These are phyloP conservation scores for Eubucco bourcierii DNA, from an alignment of 2,113 vertebrate genomes.

Conservation along the genomic window DNA sequence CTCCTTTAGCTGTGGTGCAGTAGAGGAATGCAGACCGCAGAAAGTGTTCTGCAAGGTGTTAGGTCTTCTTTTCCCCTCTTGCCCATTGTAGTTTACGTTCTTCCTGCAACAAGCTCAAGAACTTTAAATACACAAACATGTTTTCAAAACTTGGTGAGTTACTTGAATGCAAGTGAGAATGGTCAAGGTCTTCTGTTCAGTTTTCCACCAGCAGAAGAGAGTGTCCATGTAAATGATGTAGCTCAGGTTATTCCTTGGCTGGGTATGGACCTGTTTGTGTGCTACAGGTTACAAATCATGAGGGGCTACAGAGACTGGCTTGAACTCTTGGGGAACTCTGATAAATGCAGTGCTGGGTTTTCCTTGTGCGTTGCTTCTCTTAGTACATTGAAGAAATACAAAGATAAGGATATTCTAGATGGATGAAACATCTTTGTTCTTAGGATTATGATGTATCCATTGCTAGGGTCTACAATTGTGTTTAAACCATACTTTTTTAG, in stretches of 20 bases:
- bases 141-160: slow-evolving; percentile 9
- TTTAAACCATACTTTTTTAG: neutral
- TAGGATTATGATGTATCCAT: neutral
- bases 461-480: neutral
- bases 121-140: neutral
- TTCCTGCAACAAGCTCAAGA: neutral
- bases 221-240: neutral
- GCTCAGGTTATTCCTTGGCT: neutral
- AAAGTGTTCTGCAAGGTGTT: neutral
- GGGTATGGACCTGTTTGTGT: neutral
- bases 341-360: neutral
- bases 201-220: neutral
- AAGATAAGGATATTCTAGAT: neutral
- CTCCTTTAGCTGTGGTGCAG: neutral
- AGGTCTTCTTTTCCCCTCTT: neutral
- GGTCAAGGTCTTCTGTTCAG: neutral
- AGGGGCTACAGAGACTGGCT: neutral
- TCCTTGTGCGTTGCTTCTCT: neutral
- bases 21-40: neutral
- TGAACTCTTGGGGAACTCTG: neutral
- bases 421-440: neutral
- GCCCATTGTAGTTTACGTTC: neutral
- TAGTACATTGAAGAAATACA: neutral
- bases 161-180: neutral
- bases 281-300: neutral